Percentiles rank a stretch among this genome's conserved stretches.
phyloP scores from a whole-genome alignment of 2,888 invertebrate genomes.

The Steromphala cineraria region DNA sequence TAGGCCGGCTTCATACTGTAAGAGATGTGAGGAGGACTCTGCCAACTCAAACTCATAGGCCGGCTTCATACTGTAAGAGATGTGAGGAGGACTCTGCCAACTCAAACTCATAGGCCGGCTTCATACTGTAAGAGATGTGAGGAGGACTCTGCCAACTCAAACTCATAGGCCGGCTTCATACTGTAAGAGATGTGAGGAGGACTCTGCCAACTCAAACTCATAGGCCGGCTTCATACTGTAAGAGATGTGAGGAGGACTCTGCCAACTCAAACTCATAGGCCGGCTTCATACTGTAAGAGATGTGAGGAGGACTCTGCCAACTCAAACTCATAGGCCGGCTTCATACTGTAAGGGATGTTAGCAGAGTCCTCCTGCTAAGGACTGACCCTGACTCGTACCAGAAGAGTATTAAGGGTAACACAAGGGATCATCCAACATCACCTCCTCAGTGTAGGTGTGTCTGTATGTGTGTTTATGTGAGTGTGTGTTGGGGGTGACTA shows the following conservation, averaged over 20 bases:
- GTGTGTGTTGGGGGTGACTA: too few species aligned
- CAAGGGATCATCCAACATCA: too few species aligned
- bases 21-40: constrained; percentile 62
- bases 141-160: constrained; percentile 36
- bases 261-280: background rate
- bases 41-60: background rate
- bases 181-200: constrained; percentile 72
- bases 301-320: constrained; percentile 53
- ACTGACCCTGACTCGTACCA: too few species aligned
- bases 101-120: constrained; percentile 28
- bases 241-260: constrained; percentile 62
- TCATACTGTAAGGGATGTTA: too few species aligned
- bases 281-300: constrained; percentile 69
- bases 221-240: constrained; percentile 64
- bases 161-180: constrained; percentile 48
- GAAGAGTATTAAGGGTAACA: too few species aligned
- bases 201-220: constrained; percentile 9
- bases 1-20: constrained; percentile 70
- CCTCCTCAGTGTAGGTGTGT: too few species aligned
- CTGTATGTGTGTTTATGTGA: too few species aligned
- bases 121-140: constrained; percentile 73
- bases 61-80: constrained; percentile 69
- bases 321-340: background rate
- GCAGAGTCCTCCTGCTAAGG: too few species aligned
- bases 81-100: constrained; percentile 53